Evolutionary conservation across 2,888 invertebrate genomes (phyloP).

Genomic region (Scaptomyza cyrtandrae): DNA sequence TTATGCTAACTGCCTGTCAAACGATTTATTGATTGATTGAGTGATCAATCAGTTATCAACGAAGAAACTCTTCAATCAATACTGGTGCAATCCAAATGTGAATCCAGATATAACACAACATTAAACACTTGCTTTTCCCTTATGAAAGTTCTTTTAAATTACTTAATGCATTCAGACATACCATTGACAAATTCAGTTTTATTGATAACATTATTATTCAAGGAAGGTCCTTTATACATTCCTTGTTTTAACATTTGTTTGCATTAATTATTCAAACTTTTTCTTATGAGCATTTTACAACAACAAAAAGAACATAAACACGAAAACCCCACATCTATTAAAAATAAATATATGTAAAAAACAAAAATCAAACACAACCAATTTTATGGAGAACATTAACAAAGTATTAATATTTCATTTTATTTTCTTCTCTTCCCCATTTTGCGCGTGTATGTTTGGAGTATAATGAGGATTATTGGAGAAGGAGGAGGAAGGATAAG

Average conservation of each 20-base stretch:
- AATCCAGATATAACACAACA: conserved; percentile 24
- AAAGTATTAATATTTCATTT: conserved; percentile 76
- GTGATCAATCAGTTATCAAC: conserved; percentile 28
- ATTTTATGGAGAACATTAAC: conserved; percentile 45
- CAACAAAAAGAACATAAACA: conserved; percentile 12
- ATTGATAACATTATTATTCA: conserved; percentile 32
- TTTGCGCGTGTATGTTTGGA: conserved; percentile 79
- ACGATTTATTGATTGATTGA: conserved; percentile 1
- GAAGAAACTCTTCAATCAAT: conserved; percentile 19
- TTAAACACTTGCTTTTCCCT: conserved; percentile 56
- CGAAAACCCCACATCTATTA: conserved; percentile 42
- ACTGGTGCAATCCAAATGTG: conserved; percentile 27
- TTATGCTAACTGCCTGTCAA: conserved; percentile 14
- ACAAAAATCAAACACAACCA: conserved; percentile 49
- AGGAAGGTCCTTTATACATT: conserved; percentile 51
- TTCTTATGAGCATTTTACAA: conserved; percentile 33
- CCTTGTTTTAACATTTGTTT: conserved; percentile 47
- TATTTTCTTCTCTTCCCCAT: conserved; percentile 75
- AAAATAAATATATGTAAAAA: conserved; percentile 63
- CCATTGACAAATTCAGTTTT: conserved; percentile 52
- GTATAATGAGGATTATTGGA: conserved; percentile 71
- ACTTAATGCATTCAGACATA: conserved; percentile 41
- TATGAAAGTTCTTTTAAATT: conserved; percentile 44
- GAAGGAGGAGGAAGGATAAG: conserved; percentile 63
- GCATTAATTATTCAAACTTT: conserved; percentile 42